A percentile compares a stretch with the other conserved stretches of the same genome.
phyloP scores from a whole-genome alignment of 2,888 invertebrate genomes.

The Drepanosiphum platanoidis region DNA sequence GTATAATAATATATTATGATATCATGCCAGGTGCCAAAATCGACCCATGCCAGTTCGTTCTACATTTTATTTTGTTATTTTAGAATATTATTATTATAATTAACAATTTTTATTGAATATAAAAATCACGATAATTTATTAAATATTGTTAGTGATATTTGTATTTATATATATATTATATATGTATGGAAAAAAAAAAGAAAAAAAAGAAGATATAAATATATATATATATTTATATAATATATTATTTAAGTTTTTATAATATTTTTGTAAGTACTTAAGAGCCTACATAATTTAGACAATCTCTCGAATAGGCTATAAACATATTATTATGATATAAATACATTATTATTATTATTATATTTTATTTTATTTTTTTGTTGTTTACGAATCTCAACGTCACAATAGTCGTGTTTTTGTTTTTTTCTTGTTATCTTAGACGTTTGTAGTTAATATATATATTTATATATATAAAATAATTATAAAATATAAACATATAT shows the following conservation, averaged over 20 bases:
- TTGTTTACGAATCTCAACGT: constrained; percentile 61
- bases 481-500: background rate
- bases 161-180: constrained; percentile 38
- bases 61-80: constrained; percentile 49
- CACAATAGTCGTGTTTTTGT: constrained; percentile 60
- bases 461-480: constrained; percentile 53
- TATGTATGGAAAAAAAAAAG: too few relatives aligned
- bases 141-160: constrained; percentile 50
- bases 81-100: constrained; percentile 38
- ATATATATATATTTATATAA: constrained; percentile 5
- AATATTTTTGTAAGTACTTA: constrained; percentile 61
- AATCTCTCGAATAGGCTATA: constrained; percentile 45
- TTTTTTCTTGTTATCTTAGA: constrained; percentile 60
- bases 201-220: constrained; percentile 16
- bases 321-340: constrained; percentile 27
- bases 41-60: constrained; percentile 58
- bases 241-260: constrained; percentile 58
- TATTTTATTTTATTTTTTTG: constrained; percentile 55
- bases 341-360: constrained; percentile 40
- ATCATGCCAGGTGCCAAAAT: constrained; percentile 60
- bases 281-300: constrained; percentile 54
- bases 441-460: constrained; percentile 59
- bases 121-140: constrained; percentile 49
- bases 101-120: constrained; percentile 23
- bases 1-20: too few relatives aligned